Evolutionary conservation across 2,113 vertebrate species (phyloP).

Genomic region (Noctilio leporinus): DNA sequence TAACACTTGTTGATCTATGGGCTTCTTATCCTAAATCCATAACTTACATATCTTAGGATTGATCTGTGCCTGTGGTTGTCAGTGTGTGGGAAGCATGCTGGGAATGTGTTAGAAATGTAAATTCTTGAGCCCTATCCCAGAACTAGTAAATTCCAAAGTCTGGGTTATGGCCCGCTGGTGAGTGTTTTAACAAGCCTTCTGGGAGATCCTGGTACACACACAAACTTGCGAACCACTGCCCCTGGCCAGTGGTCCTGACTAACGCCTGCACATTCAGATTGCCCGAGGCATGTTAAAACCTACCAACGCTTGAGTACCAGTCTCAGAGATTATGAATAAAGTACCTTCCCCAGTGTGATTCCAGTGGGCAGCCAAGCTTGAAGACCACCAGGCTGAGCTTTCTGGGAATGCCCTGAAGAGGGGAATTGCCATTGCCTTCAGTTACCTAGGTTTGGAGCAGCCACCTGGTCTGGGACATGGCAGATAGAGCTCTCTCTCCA

Average conservation of each 20-base stretch:
- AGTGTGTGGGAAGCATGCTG: neutral
- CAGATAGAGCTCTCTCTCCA: neutral
- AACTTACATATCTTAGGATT: neutral
- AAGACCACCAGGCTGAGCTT: neutral
- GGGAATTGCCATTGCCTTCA: neutral
- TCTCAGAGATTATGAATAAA: neutral
- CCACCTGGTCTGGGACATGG: neutral
- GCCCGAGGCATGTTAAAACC: neutral
- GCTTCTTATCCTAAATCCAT: neutral
- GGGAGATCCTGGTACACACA: neutral
- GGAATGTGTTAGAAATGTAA: neutral
- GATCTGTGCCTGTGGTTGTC: neutral
- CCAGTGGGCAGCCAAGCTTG: neutral
- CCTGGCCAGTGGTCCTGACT: neutral
- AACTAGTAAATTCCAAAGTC: neutral
- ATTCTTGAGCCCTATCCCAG: neutral
- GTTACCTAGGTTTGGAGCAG: neutral
- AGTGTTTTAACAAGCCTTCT: neutral
- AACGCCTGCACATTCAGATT: neutral
- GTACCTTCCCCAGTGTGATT: neutral
- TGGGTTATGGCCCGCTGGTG: neutral
- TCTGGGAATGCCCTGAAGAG: neutral
- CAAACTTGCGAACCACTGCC: neutral
- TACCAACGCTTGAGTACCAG: neutral
- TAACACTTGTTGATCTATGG: neutral